phyloP scores from a whole-genome alignment of 2,888 invertebrate genomes.

The Augochlorella aurata region DNA sequence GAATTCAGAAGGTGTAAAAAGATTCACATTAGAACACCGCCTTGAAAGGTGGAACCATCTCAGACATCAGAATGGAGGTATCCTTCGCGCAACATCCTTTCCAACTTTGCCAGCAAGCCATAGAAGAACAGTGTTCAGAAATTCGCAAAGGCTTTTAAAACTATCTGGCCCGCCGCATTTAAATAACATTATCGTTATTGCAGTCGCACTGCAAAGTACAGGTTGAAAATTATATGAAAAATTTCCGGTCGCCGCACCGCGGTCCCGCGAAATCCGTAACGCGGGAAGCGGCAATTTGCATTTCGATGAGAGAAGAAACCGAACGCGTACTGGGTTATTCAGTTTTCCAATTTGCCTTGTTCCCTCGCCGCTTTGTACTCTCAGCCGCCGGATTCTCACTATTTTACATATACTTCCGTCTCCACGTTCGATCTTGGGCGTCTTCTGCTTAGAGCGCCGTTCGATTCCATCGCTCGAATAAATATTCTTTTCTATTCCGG shows the following conservation, averaged over 20 bases:
- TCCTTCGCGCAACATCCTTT: too few species aligned
- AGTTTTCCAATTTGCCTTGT: slow-evolving; percentile 1
- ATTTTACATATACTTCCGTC: slow-evolving; percentile 3
- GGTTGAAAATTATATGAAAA: neutral
- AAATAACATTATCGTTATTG: neutral
- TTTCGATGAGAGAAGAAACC: slow-evolving; percentile 3
- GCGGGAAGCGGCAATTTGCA: neutral
- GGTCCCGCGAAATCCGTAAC: neutral
- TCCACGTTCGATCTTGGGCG: neutral
- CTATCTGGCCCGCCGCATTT: neutral
- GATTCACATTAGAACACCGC: too few species aligned
- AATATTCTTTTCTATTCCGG: neutral
- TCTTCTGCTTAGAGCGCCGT: slow-evolving; percentile 3
- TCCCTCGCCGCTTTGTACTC: neutral
- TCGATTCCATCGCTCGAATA: neutral
- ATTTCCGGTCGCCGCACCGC: neutral
- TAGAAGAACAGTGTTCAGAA: neutral
- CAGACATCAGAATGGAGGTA: too few species aligned
- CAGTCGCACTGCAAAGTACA: neutral
- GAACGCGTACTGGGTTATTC: neutral
- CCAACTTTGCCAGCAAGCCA: neutral
- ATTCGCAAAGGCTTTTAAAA: neutral
- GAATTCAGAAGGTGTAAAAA: too few species aligned
- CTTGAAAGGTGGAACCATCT: too few species aligned
- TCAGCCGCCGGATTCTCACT: neutral